These are phyloP conservation scores for Agriopis aurantiaria DNA, from an alignment of 2,888 invertebrate species.

Conservation along the genomic window DNA sequence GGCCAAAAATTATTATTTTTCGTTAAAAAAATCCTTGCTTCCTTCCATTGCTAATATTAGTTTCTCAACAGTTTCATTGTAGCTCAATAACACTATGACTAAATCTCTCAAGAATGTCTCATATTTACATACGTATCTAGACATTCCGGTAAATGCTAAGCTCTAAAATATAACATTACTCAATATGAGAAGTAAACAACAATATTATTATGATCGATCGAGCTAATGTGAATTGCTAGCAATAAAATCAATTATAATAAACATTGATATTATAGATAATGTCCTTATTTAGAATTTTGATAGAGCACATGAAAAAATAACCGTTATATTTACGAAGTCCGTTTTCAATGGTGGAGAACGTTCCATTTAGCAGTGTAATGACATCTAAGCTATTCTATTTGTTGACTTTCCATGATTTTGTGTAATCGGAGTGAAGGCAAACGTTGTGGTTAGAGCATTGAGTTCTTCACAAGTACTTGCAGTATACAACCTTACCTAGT, in stretches of 20 bases:
- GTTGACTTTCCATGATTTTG: constrained; percentile 7
- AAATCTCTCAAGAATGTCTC: constrained; percentile 46
- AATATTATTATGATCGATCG: not conserved
- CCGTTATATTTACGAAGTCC: too few relatives aligned
- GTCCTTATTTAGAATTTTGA: too few relatives aligned
- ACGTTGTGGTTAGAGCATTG: constrained; percentile 18
- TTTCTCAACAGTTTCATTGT: constrained; percentile 28
- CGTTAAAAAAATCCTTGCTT: not conserved
- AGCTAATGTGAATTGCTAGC: not conserved
- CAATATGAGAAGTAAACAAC: not conserved
- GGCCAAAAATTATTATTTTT: not conserved
- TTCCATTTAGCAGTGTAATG: not conserved
- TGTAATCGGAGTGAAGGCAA: constrained; percentile 15
- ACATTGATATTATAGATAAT: too few relatives aligned
- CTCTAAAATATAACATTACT: not conserved
- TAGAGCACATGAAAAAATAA: too few relatives aligned
- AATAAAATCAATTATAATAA: not conserved
- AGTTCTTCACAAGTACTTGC: not conserved
- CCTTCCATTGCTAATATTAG: not conserved
- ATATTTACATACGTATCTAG: constrained; percentile 25
- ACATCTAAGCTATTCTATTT: not conserved
- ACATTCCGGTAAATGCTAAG: not conserved
- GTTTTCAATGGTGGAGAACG: too few relatives aligned
- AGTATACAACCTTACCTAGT: too few relatives aligned
- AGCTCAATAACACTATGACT: constrained; percentile 19